Evolutionary conservation across 2,113 vertebrate species (phyloP).

Genomic region (Acrocephalus kingi): DNA sequence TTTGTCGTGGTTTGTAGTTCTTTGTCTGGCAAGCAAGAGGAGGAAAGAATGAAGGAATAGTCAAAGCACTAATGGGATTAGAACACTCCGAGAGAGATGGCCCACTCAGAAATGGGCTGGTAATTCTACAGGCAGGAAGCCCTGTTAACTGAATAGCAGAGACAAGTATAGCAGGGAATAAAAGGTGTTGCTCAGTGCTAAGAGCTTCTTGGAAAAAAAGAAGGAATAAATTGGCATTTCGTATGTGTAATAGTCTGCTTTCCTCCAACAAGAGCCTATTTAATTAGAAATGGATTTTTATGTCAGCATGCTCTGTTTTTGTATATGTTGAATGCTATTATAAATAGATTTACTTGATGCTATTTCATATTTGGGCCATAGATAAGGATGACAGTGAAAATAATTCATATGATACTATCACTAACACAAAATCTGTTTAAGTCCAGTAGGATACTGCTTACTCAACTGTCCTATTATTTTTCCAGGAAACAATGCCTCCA

Average conservation of each 20-base stretch:
- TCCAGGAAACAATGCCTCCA: constrained; percentile 96
- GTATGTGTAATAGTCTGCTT: background rate
- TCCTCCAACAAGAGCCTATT: background rate
- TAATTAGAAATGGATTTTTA: background rate
- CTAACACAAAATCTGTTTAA: background rate
- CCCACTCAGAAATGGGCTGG: background rate
- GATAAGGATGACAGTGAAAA: background rate
- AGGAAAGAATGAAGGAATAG: background rate
- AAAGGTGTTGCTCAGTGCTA: background rate
- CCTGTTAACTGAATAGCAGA: background rate
- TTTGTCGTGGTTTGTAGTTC: background rate
- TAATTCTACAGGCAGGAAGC: background rate
- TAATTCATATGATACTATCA: background rate
- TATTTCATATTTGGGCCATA: background rate
- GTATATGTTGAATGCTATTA: background rate
- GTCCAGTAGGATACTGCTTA: background rate
- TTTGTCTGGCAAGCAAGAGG: background rate
- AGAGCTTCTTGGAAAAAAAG: background rate
- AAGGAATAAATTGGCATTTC: background rate
- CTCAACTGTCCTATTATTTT: constrained; percentile 3
- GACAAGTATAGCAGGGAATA: background rate
- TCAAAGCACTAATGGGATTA: background rate
- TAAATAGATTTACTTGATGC: background rate
- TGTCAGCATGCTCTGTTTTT: background rate
- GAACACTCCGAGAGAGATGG: background rate